phyloP scores from a whole-genome alignment of 2,797 vertebrate genomes.

The Microctenopoma steveboyesi region DNA sequence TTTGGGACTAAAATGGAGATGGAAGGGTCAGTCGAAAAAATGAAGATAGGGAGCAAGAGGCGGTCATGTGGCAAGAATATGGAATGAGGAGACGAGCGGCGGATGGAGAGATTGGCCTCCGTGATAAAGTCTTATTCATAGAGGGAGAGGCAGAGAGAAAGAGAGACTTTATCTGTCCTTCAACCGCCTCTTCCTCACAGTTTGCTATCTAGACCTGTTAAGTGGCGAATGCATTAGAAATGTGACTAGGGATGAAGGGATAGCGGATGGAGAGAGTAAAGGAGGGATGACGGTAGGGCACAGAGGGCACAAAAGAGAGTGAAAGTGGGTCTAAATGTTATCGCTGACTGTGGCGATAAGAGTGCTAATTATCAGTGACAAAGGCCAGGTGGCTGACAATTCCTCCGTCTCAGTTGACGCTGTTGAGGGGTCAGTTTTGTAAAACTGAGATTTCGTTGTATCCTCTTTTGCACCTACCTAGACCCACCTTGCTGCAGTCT shows the following conservation, averaged over 20 bases:
- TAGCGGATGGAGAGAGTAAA: conserved; percentile 52
- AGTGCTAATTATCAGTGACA: conserved; percentile 79
- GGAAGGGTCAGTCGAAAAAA: conserved; percentile 69
- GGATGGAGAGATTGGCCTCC: conserved; percentile 70
- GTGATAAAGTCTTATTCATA: conserved; percentile 76
- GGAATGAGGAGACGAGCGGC: conserved; percentile 67
- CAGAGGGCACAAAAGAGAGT: conserved; percentile 50
- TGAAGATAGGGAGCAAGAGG: conserved; percentile 70
- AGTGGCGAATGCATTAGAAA: conserved; percentile 73
- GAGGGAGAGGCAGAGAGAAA: conserved; percentile 47
- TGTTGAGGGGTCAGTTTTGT: conserved; percentile 55
- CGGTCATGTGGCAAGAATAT: conserved; percentile 73
- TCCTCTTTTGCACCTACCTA: conserved; percentile 48
- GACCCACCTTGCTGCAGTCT: background rate
- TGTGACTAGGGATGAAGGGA: conserved; percentile 63
- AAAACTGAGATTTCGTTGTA: conserved; percentile 50
- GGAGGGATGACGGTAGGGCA: conserved; percentile 36
- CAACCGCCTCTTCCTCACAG: conserved; percentile 62
- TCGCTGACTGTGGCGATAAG: conserved; percentile 72
- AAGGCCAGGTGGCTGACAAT: conserved; percentile 54
- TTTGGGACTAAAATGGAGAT: conserved; percentile 50
- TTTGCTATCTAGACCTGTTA: conserved; percentile 74
- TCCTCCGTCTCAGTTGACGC: conserved; percentile 45
- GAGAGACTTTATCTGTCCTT: conserved; percentile 72
- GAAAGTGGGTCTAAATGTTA: conserved; percentile 77